Evolutionary conservation across 2,113 vertebrate species (phyloP).

Genomic region (Antennarius striatus): DNA sequence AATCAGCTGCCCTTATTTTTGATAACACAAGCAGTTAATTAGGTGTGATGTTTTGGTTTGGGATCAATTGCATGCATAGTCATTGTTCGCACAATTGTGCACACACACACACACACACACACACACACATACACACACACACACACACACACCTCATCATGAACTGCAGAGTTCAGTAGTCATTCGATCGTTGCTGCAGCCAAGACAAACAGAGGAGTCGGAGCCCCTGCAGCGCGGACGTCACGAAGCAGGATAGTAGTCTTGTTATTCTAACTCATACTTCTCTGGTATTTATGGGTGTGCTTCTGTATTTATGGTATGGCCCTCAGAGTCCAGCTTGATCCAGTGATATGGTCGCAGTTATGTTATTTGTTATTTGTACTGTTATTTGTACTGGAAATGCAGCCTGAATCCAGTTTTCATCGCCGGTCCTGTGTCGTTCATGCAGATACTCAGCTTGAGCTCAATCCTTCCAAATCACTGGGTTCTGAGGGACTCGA

Average conservation of each 20-base stretch:
- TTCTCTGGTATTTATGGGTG: constrained; percentile 35
- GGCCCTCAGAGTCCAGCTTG: constrained; percentile 19
- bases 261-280: constrained; percentile 52
- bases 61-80: background rate
- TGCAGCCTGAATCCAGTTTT: constrained; percentile 41
- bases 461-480: constrained; percentile 22
- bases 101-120: background rate
- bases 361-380: too few relatives aligned
- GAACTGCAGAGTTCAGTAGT: constrained; percentile 41
- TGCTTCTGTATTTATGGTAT: constrained; percentile 27
- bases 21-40: too few relatives aligned
- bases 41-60: background rate
- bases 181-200: constrained; percentile 39
- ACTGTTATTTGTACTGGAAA: constrained; percentile 46
- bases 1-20: background rate
- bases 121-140: background rate
- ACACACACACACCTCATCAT: constrained; percentile 4
- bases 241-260: constrained; percentile 26
- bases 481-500: background rate
- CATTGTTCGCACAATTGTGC: too few relatives aligned
- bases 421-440: constrained; percentile 17
- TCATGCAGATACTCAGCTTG: constrained; percentile 1
- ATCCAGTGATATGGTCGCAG: constrained; percentile 19
- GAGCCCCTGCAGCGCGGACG: constrained; percentile 5
- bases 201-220: constrained; percentile 56